These are phyloP conservation scores for Pseudois nayaur DNA, from an alignment of 2,113 vertebrate species.

Conservation along the genomic window DNA sequence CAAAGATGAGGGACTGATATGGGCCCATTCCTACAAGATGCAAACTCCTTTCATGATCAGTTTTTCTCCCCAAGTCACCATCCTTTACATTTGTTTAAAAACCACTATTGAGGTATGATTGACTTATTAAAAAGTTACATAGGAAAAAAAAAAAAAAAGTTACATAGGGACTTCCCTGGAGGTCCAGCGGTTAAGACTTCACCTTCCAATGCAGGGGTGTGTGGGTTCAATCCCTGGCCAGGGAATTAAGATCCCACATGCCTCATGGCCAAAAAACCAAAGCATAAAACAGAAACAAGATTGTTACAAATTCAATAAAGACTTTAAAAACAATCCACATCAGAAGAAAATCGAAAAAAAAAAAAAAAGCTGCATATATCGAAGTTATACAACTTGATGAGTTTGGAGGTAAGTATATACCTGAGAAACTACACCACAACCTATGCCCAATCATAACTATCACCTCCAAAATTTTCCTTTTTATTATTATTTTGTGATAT, in stretches of 20 bases:
- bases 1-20: not conserved
- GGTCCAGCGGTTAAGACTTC: not conserved
- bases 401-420: not conserved
- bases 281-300: not conserved
- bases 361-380: not conserved
- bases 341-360: not conserved
- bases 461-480: not conserved
- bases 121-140: not conserved
- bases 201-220: not conserved
- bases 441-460: not conserved
- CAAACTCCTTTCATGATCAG: not conserved
- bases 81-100: not conserved
- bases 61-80: not conserved
- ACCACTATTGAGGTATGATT: not conserved
- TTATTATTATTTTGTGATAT: not conserved
- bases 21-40: not conserved
- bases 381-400: not conserved
- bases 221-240: not conserved
- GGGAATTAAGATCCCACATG: not conserved
- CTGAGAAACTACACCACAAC: not conserved
- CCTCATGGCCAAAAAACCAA: not conserved
- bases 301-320: not conserved
- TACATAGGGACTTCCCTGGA: not conserved
- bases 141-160: not conserved
- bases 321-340: not conserved